Base-by-base conservation (phyloP, 2,888 invertebrate species). In the Boloria selene region DNA sequence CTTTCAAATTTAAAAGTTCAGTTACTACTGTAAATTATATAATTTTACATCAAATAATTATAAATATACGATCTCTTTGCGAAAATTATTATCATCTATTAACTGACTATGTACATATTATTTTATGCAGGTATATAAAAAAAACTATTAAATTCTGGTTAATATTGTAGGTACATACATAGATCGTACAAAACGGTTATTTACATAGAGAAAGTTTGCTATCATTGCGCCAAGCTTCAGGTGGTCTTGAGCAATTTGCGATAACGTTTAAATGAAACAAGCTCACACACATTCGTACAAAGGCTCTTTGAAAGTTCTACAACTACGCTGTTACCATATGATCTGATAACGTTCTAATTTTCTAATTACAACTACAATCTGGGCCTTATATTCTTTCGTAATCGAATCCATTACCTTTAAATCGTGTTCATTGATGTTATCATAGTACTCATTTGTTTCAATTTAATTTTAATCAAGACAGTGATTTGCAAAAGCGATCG, bases 391-490 rank as follows among this genome's bases (percentile, higher is more conserved):
- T 69, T 70, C 56, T 70, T 70, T 67, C 52, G 60, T 67, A 69
- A 69, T 70, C 69, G 53, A 69, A 65, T 75, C 74, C 74, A 76
- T 74, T 72, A 72, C 70, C 70, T 67, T 70, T 72, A 75, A 75
- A 74, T 76, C 71, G 53, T 69, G 65, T 71, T 69, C 72, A 74
- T 74, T 73, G 77, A 80, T 79, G 71, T 63, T 77, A 77, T 80
- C 75, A 73, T 64, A 62, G 63, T 54, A 60, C 64, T 71, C 71
- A 70, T 74, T 74, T 73, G 71, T 75, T 74, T 74, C 75, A 74
- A 76, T 78, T 77, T 73, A 74, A 70, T 72, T 80, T 75, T 77
- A 79, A 81, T 81, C 79, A 78, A 76, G 73, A 71, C 73, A 72
- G 76, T 81, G 80, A 82, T 78, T 77, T 78, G 82, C 77, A 64